Conservation (phyloP, 2,888 invertebrate genomes). For the Brassicogethes aeneus region DNA sequence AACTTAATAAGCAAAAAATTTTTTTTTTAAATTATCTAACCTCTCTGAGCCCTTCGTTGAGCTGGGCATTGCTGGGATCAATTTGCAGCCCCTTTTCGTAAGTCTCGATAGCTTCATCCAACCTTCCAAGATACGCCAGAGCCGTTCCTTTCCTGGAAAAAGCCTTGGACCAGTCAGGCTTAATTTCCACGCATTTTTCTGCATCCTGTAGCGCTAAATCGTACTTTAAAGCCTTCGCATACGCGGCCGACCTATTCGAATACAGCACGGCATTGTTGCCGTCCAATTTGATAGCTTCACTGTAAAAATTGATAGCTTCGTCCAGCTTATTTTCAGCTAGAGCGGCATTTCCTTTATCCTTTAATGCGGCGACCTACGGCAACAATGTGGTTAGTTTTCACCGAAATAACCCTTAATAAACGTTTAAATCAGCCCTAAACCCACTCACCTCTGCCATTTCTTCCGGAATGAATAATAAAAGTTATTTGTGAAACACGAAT, state of each 20-base stretch:
- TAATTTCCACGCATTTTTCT: constrained; percentile 68
- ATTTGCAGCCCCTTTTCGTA: constrained; percentile 65
- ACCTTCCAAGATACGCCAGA: constrained; percentile 63
- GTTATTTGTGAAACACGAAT: too few relatives aligned
- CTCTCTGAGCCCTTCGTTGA: constrained; percentile 59
- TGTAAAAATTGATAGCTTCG: constrained; percentile 71
- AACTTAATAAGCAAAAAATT: constrained; percentile 1
- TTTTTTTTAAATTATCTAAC: too few relatives aligned
- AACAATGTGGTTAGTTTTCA: constrained; percentile 14
- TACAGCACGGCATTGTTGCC: constrained; percentile 77
- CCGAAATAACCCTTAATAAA: too few relatives aligned
- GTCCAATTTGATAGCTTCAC: constrained; percentile 74
- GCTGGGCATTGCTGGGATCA: constrained; percentile 65
- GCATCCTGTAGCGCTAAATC: constrained; percentile 74
- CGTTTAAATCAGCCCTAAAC: too few relatives aligned
- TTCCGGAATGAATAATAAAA: too few relatives aligned
- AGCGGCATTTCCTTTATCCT: constrained; percentile 82
- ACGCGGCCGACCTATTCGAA: constrained; percentile 88
- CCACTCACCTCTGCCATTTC: background rate
- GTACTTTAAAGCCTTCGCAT: constrained; percentile 71
- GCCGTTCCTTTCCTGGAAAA: constrained; percentile 87
- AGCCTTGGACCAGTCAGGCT: constrained; percentile 80
- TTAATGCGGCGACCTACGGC: constrained; percentile 65
- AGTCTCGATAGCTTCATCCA: constrained; percentile 65
- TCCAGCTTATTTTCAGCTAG: constrained; percentile 66